Evolutionary conservation across 37 sponge, comb jelly and placozoan species (phyloP).

Genomic region (Lycopodina hypogea): DNA sequence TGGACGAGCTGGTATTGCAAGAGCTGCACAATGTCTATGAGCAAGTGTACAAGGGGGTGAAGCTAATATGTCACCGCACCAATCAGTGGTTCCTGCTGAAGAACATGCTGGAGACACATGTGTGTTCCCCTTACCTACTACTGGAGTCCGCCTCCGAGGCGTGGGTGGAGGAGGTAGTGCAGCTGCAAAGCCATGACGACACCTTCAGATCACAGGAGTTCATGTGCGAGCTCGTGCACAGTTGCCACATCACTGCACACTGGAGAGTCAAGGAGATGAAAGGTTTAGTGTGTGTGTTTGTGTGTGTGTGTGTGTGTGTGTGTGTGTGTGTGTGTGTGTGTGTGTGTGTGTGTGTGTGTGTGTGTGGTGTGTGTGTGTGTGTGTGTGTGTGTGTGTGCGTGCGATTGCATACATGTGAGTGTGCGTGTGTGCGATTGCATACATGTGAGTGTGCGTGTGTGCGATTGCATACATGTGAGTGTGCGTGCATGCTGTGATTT

Average conservation of each 20-base stretch:
- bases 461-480: no score
- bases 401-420: no score
- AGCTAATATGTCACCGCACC: constrained; percentile 12
- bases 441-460: no score
- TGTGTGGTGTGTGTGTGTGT: no score
- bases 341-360: no score
- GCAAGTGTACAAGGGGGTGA: not conserved
- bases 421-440: no score
- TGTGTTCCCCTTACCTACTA: constrained; percentile 50
- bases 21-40: not conserved
- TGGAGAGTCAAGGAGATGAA: constrained; percentile 63
- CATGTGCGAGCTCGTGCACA: constrained; percentile 40
- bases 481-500: no score
- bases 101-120: constrained; percentile 63
- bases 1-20: not conserved
- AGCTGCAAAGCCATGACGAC: constrained; percentile 3
- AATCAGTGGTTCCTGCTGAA: constrained; percentile 62
- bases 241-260: constrained; percentile 56
- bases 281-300: no score
- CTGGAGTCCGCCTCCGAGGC: constrained; percentile 53
- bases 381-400: no score
- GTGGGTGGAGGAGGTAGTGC: constrained; percentile 50
- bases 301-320: no score
- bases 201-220: constrained; percentile 39
- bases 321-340: no score